phyloP scores from a whole-genome alignment of 2,797 vertebrate genomes.

The Premnoplex brunnescens region DNA sequence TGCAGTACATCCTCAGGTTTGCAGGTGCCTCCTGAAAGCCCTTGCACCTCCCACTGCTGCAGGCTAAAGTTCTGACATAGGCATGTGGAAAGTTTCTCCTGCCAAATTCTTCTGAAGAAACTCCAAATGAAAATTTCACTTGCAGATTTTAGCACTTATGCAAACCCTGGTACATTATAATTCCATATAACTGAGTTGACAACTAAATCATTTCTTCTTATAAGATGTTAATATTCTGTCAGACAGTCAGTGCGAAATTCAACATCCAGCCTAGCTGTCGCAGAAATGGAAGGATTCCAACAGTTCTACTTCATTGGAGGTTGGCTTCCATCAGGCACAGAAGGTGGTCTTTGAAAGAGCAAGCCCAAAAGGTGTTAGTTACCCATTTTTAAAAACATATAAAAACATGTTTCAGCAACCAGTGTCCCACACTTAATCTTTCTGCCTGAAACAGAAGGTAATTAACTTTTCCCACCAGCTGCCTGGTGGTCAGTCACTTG shows the following conservation, averaged over 20 bases:
- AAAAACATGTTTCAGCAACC: accelerated
- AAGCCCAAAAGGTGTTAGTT: neutral
- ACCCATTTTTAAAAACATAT: neutral
- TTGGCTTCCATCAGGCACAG: neutral
- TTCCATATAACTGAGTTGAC: neutral
- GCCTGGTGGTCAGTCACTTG: neutral
- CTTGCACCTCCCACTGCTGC: neutral
- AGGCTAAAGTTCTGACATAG: neutral
- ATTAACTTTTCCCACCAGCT: neutral
- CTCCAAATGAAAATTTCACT: neutral
- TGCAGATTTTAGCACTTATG: neutral
- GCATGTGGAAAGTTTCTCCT: neutral
- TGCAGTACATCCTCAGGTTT: neutral
- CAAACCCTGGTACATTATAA: neutral
- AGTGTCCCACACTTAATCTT: neutral
- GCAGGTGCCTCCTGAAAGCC: neutral
- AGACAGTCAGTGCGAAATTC: neutral
- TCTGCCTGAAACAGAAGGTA: neutral
- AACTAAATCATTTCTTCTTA: neutral
- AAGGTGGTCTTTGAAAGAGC: neutral
- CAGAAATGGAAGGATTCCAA: neutral
- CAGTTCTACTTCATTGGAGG: neutral
- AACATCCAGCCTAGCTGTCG: neutral
- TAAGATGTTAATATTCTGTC: neutral
- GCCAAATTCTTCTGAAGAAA: neutral